Evolutionary conservation across 1,140 invertebrate species (phyloP), one percentile per base, ranked within the genome.

Genomic region (Hestina assimilis): DNA sequence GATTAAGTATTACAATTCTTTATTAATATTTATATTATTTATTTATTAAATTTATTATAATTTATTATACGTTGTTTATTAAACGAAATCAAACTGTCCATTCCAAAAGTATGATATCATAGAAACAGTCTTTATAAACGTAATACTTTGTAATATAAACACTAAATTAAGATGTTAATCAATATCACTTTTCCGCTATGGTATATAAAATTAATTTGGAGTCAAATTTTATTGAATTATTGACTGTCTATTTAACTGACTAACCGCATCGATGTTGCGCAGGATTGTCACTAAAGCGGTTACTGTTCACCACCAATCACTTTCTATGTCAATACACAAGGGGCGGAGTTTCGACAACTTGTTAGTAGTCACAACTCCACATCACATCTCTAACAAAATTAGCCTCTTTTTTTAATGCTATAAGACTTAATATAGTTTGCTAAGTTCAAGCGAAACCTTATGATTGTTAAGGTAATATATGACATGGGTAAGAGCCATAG

Each of bases 321-420:
- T 75, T 74, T 78, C 69, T 78, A 72, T 82, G 78, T 80, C 76
- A 83, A 79, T 75, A 79, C 63, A 26, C 46, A 42, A 62, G 60
- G 63, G 84, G 83, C 79, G 81, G 71, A 60, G 84, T 64, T 59
- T 73, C 46, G 14, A 46, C 58, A 55, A 60, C 53, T 58, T 60
- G 61, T 61, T 53, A 59, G 59, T 46, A 41, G 45, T 58, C 38
- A 41, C 43, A 52, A 42, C 29, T 45, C 42, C 38, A 26, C 5
- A 12, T 24, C 14, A 52, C 20, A 23, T 41, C n/a, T 19, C 55
- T 5, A 33, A 23, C 28, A 68, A 68, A 70, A 46, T 53, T 8
- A 48, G 7, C 58, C 63, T 65, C 53, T 72, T 66, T 57, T 1
- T 7, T 9, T 7, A 26, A 6, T 5, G 0, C 0, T 0, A 50